Evolutionary conservation across 2,888 invertebrate species (phyloP).

Genomic region (Ichneumoninae sp.): DNA sequence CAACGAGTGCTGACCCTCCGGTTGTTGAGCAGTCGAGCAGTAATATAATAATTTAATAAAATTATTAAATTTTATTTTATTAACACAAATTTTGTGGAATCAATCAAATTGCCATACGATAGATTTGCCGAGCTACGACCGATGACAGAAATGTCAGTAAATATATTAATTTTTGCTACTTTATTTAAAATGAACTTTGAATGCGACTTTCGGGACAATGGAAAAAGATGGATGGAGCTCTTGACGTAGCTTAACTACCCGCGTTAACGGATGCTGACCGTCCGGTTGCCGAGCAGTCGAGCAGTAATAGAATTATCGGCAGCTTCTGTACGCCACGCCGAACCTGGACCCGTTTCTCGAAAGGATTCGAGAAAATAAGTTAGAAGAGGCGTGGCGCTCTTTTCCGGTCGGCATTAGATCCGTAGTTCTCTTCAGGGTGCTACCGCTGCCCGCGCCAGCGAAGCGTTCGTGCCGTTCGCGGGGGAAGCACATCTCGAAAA

Average conservation of each 20-base stretch:
- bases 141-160: not conserved
- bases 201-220: constrained; percentile 30
- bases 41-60: constrained; percentile 17
- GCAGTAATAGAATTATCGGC: constrained; percentile 27
- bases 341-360: constrained; percentile 55
- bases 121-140: not conserved
- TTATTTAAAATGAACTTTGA: not conserved
- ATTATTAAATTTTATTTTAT: too few relatives aligned
- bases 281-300: constrained; percentile 45
- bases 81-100: not conserved
- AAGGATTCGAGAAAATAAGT: constrained; percentile 46
- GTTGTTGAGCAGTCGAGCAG: constrained; percentile 40
- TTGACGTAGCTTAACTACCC: constrained; percentile 24
- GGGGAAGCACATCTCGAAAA: constrained; percentile 71
- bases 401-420: constrained; percentile 20
- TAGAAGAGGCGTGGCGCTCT: constrained; percentile 53
- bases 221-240: constrained; percentile 19
- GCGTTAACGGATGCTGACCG: constrained; percentile 29
- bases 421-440: not conserved
- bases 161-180: not conserved
- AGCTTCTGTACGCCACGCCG: not conserved
- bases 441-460: constrained; percentile 17
- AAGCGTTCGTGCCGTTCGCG: constrained; percentile 34
- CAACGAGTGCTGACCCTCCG: constrained; percentile 25
- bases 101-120: not conserved